Evolutionary conservation across 2,113 vertebrate species (phyloP).

Genomic region (Ceratotherium simum): DNA sequence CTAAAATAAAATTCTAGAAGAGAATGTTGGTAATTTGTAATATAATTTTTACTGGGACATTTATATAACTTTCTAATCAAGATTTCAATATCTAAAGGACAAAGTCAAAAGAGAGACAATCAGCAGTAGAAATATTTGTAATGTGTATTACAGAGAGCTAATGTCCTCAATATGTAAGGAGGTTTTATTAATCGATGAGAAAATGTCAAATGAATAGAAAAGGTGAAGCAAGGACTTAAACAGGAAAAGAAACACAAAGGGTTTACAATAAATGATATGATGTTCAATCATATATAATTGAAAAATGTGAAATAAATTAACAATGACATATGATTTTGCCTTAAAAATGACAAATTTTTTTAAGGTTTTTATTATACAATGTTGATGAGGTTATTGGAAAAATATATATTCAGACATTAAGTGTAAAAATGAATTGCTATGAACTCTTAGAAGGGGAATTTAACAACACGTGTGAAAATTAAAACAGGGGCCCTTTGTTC

Average conservation of each 20-base stretch:
- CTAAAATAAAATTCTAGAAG: constrained; percentile 36
- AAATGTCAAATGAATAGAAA: not conserved
- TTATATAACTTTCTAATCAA: not conserved
- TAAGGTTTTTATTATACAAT: not conserved
- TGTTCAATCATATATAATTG: not conserved
- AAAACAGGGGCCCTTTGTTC: not conserved
- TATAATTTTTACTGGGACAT: not conserved
- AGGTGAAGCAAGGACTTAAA: not conserved
- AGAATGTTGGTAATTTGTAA: not conserved
- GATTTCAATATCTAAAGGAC: not conserved
- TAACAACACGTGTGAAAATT: not conserved
- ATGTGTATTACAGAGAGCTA: not conserved
- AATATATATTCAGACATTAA: not conserved
- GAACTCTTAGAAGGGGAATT: not conserved
- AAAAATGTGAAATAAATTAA: constrained; percentile 34
- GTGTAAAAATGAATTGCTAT: not conserved
- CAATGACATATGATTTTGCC: not conserved
- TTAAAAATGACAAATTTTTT: not conserved
- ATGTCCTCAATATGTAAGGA: not conserved
- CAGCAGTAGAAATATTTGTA: not conserved
- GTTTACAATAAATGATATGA: not conserved
- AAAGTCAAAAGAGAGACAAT: not conserved
- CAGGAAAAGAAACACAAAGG: not conserved
- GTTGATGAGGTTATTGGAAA: not conserved
- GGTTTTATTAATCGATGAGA: not conserved